Conservation (phyloP, 2,888 invertebrate genomes). For the Saturnia pavonia region DNA sequence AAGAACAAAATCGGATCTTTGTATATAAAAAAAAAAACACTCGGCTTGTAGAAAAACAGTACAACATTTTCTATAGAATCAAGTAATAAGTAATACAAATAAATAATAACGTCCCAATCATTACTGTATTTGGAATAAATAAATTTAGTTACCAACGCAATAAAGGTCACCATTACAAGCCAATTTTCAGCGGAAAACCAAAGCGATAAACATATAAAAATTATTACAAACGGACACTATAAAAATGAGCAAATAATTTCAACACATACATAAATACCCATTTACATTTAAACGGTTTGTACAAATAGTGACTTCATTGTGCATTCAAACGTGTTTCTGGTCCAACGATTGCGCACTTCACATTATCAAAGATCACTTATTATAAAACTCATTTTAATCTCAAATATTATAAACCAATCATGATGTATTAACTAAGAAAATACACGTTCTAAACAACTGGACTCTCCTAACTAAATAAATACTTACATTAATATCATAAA, state of each 20-base stretch:
- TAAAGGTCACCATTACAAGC: conserved; percentile 76
- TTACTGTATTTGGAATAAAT: conserved; percentile 53
- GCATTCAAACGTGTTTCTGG: conserved; percentile 49
- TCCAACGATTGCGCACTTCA: conserved; percentile 45
- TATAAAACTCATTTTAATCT: conserved; percentile 62
- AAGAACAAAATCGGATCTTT: conserved; percentile 65
- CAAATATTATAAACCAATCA: conserved; percentile 35
- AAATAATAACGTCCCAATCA: conserved; percentile 34
- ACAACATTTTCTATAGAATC: conserved; percentile 34
- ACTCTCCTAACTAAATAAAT: conserved; percentile 62
- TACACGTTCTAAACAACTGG: conserved; percentile 18
- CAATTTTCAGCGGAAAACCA: conserved; percentile 25
- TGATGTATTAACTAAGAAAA: conserved; percentile 18
- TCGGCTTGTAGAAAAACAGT: conserved; percentile 37
- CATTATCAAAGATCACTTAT: conserved; percentile 67
- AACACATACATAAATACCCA: conserved; percentile 43
- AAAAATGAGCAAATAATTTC: conserved; percentile 27
- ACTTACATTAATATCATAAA: conserved; percentile 73
- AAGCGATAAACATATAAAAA: conserved; percentile 21
- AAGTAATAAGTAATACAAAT: conserved; percentile 41
- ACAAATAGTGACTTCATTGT: conserved; percentile 79
- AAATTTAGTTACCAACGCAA: conserved; percentile 64
- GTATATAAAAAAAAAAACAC: conserved; percentile 46
- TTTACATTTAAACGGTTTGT: conserved; percentile 63
- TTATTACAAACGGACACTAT: conserved; percentile 24